phyloP scores from a whole-genome alignment of 2,888 invertebrate genomes.

The Cephalotes varians region DNA sequence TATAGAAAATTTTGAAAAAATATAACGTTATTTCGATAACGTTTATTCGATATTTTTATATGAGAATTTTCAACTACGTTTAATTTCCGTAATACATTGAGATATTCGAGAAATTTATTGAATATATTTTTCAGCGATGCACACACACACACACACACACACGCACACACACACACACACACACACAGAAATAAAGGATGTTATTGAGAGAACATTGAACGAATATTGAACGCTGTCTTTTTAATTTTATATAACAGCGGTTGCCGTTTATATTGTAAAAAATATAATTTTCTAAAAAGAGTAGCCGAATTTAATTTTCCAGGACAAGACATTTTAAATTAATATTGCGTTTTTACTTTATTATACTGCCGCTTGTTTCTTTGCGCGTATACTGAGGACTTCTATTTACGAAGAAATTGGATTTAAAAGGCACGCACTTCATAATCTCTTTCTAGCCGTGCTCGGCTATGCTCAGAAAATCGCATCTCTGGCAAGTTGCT shows the following conservation, averaged over 20 bases:
- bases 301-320: background rate
- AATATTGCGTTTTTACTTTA: background rate
- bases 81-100: background rate
- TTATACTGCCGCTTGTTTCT: slow-evolving; percentile 9
- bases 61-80: background rate
- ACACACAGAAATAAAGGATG: background rate
- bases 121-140: background rate
- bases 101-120: background rate
- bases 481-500: slow-evolving; percentile 38
- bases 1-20: background rate
- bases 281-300: background rate
- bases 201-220: background rate
- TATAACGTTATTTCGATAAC: too few species aligned
- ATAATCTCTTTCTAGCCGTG: slow-evolving; percentile 19
- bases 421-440: slow-evolving; percentile 42
- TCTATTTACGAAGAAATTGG: slow-evolving; percentile 46
- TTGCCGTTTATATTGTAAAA: background rate
- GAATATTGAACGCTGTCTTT: background rate
- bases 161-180: too few species aligned
- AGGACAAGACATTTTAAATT: background rate
- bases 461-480: slow-evolving; percentile 45
- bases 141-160: background rate
- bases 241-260: background rate
- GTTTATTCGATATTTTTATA: background rate
- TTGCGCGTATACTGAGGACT: background rate